Base-by-base conservation (phyloP, 2,888 invertebrate species). In the Listrodromus nycthemerus region DNA sequence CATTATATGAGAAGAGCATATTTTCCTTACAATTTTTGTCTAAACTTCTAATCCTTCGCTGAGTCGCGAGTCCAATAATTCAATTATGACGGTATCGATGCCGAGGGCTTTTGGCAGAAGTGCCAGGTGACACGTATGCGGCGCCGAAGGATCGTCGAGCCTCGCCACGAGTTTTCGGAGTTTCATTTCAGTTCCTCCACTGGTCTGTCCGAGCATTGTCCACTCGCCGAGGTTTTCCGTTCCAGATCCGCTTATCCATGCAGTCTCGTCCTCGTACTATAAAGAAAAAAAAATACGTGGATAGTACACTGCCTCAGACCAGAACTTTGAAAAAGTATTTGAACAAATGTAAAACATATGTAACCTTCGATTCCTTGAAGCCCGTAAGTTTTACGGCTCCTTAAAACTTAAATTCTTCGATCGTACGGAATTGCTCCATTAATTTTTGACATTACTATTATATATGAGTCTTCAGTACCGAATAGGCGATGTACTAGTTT, bases 211-310 rank as follows among this genome's bases (percentile, higher is more conserved):
- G n/a, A 88, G 85, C 21, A 93, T 74, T 50, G 74, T 87, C 93
- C 93, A 93, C 78, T 91, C 89, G 87, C 91, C 91, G 30, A 80
- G 69, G 30, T 69, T 73, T 45, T 84, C 89, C 1, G 71, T 55
- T 2, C 83, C 83, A 1, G 87, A 74, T n/a, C 88, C 88, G 10
- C 82, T 83, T 16, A 91, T 82, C 91, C 90, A 91, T 27, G 89
- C 86, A 7, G 66, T 83, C 30, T 87, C 85, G 5, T 91, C 85
- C 65, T 90, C 88, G 73, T 85, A 89, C 91, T 91, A 50, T 8
- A 27, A 48, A 63, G 58, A 3, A 66, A 87, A 84, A n/a, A 65
- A 73, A 33, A 19, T 67, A 71, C 24, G 3, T 41, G 16, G 41
- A 2, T 16, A 13, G 16, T 41, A 41, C 2, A 41, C 16, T 16